A percentile compares a stretch with the other conserved stretches of the same genome.
Evolutionary conservation across 2,797 vertebrate species (phyloP).

Genomic region (Sebastes hopkinsi): DNA sequence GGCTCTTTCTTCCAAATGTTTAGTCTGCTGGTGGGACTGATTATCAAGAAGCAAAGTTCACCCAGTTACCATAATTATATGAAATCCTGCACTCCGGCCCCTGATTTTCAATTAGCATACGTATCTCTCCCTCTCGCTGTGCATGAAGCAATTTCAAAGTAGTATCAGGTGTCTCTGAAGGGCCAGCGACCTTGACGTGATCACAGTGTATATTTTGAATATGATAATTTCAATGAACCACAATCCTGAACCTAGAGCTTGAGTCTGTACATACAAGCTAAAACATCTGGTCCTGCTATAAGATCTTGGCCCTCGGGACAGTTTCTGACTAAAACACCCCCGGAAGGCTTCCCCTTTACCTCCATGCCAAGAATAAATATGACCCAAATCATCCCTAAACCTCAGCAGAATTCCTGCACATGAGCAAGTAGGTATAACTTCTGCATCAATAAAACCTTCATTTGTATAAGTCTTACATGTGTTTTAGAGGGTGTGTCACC

Average conservation of each 20-base stretch:
- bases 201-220: slow-evolving; percentile 74
- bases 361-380: slow-evolving; percentile 68
- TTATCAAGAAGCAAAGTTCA: slow-evolving; percentile 74
- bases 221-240: slow-evolving; percentile 70
- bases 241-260: slow-evolving; percentile 44
- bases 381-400: slow-evolving; percentile 54
- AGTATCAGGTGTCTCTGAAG: slow-evolving; percentile 67
- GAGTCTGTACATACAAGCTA: slow-evolving; percentile 40
- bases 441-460: not conserved
- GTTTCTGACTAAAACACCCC: slow-evolving; percentile 61
- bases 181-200: slow-evolving; percentile 47
- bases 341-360: slow-evolving; percentile 53
- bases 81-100: slow-evolving; percentile 58
- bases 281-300: slow-evolving; percentile 78
- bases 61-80: slow-evolving; percentile 65
- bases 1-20: slow-evolving; percentile 64
- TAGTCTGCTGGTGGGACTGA: slow-evolving; percentile 69
- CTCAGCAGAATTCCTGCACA: slow-evolving; percentile 23
- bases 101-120: slow-evolving; percentile 62
- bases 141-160: slow-evolving; percentile 55
- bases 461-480: slow-evolving; percentile 4
- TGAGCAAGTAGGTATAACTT: slow-evolving; percentile 1
- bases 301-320: slow-evolving; percentile 53
- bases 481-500: slow-evolving; percentile 17
- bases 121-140: slow-evolving; percentile 31